Conservation (phyloP, 2,888 invertebrate species). For the Notocelia uddmanniana region DNA sequence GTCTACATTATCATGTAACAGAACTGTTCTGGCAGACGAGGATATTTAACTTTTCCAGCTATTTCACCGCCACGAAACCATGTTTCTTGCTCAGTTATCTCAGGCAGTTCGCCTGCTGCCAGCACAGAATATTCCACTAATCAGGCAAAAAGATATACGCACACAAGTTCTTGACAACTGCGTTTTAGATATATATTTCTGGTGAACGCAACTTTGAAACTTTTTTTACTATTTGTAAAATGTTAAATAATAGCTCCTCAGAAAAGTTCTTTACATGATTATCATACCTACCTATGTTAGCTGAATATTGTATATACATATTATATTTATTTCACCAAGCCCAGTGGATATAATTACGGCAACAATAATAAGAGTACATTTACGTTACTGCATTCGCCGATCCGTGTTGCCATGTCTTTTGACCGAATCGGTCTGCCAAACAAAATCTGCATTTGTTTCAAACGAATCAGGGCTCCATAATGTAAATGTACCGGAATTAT, state of each 20-base stretch:
- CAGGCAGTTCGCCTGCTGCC: too few species aligned
- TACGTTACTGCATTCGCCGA: neutral
- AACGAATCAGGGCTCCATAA: neutral
- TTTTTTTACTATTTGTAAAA: neutral
- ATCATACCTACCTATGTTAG: neutral
- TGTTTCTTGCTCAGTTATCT: too few species aligned
- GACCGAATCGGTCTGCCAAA: neutral
- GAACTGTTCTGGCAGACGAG: constrained; percentile 5
- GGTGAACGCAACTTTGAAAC: too few species aligned
- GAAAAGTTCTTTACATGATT: constrained; percentile 26
- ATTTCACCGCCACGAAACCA: neutral
- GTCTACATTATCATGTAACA: constrained; percentile 11
- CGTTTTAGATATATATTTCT: too few species aligned
- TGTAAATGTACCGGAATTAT: neutral
- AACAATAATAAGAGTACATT: neutral
- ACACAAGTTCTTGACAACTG: too few species aligned
- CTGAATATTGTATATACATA: constrained; percentile 9
- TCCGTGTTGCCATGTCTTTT: too few species aligned
- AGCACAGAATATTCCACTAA: neutral
- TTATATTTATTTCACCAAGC: constrained; percentile 27
- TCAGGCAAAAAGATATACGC: too few species aligned
- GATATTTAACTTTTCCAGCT: neutral
- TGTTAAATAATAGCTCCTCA: neutral
- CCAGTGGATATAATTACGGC: constrained; percentile 2
- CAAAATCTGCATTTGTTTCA: neutral